These are phyloP conservation scores for Cosmia pyralina DNA, from an alignment of 2,888 invertebrate species.

Conservation along the genomic window DNA sequence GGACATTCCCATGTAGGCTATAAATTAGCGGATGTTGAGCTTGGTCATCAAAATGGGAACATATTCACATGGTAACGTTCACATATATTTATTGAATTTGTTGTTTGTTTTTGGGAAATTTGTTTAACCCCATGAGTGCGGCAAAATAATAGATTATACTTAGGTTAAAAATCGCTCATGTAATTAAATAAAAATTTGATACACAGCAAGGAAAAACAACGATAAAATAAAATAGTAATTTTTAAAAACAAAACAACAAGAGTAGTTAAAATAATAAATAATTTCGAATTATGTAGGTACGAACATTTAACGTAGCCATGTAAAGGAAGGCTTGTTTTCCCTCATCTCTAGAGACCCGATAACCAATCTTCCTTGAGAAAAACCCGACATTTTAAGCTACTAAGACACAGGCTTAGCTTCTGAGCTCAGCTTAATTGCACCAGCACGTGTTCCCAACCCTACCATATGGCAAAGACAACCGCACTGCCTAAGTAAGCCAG, in stretches of 20 bases:
- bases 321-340: neutral
- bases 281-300: neutral
- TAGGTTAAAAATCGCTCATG: too few relatives aligned
- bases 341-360: neutral
- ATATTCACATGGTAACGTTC: conserved; percentile 25
- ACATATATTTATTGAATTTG: conserved; percentile 13
- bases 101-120: neutral
- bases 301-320: neutral
- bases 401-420: conserved; percentile 20
- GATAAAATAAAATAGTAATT: neutral
- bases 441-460: conserved; percentile 47
- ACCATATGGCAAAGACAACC: conserved; percentile 52
- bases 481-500: conserved; percentile 27
- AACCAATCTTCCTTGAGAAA: conserved; percentile 28
- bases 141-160: too few relatives aligned
- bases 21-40: conserved; percentile 70
- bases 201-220: neutral
- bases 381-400: conserved; percentile 13
- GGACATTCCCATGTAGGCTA: conserved; percentile 67
- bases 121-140: neutral
- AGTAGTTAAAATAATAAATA: neutral
- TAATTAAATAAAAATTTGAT: too few relatives aligned
- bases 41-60: conserved; percentile 63
- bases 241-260: neutral
- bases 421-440: conserved; percentile 46